These are phyloP conservation scores for Manis pentadactyla DNA, from an alignment of 2,797 vertebrate species.

Conservation along the genomic window DNA sequence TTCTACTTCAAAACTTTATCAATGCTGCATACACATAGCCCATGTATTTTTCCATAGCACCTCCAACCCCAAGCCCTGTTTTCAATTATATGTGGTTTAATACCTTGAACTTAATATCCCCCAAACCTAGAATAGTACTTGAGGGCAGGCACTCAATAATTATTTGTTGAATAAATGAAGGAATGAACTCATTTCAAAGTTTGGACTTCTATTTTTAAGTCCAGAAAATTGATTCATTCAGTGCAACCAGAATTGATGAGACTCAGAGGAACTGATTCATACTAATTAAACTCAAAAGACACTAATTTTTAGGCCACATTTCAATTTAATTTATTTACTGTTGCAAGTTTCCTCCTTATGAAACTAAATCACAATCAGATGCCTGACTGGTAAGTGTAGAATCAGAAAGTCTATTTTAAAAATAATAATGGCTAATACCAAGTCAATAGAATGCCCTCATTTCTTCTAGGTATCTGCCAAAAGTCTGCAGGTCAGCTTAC, in stretches of 20 bases:
- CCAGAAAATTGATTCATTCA: conserved; percentile 1
- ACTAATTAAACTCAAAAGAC: conserved; percentile 13
- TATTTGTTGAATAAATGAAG: neutral
- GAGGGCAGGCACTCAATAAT: neutral
- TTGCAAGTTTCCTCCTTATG: neutral
- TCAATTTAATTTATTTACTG: conserved; percentile 37
- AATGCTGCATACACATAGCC: neutral
- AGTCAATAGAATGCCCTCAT: neutral
- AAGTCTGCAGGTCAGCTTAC: neutral
- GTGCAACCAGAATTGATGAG: neutral
- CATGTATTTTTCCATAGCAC: neutral
- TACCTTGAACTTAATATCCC: neutral
- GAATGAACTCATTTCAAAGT: conserved; percentile 35
- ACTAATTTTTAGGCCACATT: neutral
- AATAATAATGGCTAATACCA: neutral
- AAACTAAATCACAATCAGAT: neutral
- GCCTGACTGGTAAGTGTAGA: neutral
- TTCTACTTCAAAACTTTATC: neutral
- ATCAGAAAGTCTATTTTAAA: neutral
- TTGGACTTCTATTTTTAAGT: neutral
- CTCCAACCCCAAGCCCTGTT: neutral
- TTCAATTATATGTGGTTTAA: conserved; percentile 16
- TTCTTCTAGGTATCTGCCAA: neutral
- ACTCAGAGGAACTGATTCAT: neutral
- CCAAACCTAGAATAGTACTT: neutral